Percentiles rank a stretch among this genome's conserved stretches.
Evolutionary conservation across 2,888 invertebrate species (phyloP).

Genomic region (Sericinus montela): DNA sequence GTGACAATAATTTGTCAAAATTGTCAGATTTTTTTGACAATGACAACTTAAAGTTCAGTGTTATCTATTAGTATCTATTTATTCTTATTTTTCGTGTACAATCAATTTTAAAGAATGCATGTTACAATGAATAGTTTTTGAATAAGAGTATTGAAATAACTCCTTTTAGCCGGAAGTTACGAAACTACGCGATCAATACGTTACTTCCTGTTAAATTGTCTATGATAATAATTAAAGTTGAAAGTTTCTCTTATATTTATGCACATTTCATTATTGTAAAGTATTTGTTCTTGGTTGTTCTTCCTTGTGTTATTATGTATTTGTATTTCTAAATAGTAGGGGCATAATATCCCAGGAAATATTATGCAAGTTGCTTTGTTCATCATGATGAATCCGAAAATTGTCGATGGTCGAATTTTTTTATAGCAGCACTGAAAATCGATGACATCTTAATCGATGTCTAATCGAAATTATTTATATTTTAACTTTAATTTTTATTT

Average conservation of each 20-base stretch:
- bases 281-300: no score
- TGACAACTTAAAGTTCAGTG: conserved; percentile 24
- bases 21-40: conserved; percentile 33
- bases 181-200: conserved; percentile 33
- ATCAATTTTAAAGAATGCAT: background rate
- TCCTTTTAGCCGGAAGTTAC: conserved; percentile 32
- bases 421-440: conserved; percentile 16
- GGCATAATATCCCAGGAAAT: no score
- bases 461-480: background rate
- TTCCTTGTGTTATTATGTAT: no score
- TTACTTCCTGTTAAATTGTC: conserved; percentile 23
- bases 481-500: no score
- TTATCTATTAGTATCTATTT: conserved; percentile 7
- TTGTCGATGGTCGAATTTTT: conserved; percentile 16
- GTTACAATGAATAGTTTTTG: no score
- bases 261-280: no score
- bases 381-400: background rate
- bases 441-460: conserved; percentile 2
- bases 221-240: conserved; percentile 6
- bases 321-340: no score
- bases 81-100: background rate
- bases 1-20: conserved; percentile 29
- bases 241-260: no score
- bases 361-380: no score
- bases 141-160: conserved; percentile 27